These are phyloP conservation scores for Sebastes minor DNA, from an alignment of 2,797 vertebrate species.

Conservation along the genomic window DNA sequence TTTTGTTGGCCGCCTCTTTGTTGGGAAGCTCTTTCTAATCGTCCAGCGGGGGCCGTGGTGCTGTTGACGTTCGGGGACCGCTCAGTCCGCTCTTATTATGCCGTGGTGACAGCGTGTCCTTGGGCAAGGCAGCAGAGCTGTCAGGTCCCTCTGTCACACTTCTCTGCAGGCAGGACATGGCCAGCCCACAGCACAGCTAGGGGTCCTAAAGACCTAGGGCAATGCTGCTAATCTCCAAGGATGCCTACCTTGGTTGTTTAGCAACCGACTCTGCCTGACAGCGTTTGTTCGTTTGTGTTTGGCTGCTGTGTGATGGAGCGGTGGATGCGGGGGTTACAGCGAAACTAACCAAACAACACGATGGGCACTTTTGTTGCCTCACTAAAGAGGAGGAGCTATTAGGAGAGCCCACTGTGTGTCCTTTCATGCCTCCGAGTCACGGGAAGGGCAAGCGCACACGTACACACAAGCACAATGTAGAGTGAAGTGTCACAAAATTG, in stretches of 20 bases:
- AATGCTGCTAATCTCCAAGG: conserved; percentile 63
- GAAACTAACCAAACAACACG: conserved; percentile 78
- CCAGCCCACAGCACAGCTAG: conserved; percentile 76
- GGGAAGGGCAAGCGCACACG: conserved; percentile 35
- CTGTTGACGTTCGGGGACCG: conserved; percentile 68
- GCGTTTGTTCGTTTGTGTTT: conserved; percentile 67
- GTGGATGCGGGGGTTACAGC: conserved; percentile 60
- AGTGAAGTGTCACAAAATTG: background rate
- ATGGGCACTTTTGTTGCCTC: conserved; percentile 64
- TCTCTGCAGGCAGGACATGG: conserved; percentile 78
- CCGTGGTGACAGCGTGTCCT: conserved; percentile 77
- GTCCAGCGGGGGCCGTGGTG: conserved; percentile 68
- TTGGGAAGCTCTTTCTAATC: conserved; percentile 72
- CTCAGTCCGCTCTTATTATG: conserved; percentile 75
- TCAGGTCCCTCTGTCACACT: conserved; percentile 84
- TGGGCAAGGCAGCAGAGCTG: conserved; percentile 82
- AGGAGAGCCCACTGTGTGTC: conserved; percentile 48
- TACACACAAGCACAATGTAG: background rate
- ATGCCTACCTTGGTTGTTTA: conserved; percentile 83
- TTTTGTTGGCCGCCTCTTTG: conserved; percentile 78
- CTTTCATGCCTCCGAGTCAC: conserved; percentile 51
- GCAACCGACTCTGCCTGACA: conserved; percentile 75
- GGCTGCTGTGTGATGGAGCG: conserved; percentile 65
- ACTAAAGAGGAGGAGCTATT: conserved; percentile 63
- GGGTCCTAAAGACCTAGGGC: conserved; percentile 75